Conservation (phyloP, 2,113 vertebrate genomes). For the Argyrosomus japonicus region DNA sequence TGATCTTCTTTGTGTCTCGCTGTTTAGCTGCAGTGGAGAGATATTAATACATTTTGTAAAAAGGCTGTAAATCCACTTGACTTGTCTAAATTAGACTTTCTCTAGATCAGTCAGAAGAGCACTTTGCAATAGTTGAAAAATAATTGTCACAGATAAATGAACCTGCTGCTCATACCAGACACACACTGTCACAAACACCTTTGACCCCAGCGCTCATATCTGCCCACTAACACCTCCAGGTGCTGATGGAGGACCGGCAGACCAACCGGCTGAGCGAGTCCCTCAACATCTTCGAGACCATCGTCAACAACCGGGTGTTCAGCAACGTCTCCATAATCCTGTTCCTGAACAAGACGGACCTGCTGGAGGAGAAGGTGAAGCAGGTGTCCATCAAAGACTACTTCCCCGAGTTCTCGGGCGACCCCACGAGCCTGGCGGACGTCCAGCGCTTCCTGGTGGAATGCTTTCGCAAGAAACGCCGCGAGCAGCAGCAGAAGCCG, state of each 20-base stretch:
- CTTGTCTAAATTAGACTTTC: background rate
- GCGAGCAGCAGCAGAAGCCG: slow-evolving; percentile 94
- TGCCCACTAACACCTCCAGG: slow-evolving; percentile 63
- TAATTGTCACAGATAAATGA: background rate
- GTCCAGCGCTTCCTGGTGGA: slow-evolving; percentile 96
- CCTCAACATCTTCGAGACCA: slow-evolving; percentile 99
- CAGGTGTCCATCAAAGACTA: slow-evolving; percentile 97
- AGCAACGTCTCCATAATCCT: slow-evolving; percentile 98
- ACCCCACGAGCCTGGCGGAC: slow-evolving; percentile 88
- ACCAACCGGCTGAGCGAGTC: slow-evolving; percentile 98
- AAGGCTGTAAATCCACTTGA: background rate
- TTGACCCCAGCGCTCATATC: background rate
- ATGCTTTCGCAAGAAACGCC: slow-evolving; percentile 94
- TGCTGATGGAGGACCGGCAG: slow-evolving; percentile 97
- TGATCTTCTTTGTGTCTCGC: too few species aligned
- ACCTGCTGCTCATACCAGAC: background rate
- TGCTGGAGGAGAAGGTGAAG: slow-evolving; percentile 95
- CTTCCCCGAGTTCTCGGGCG: slow-evolving; percentile 90
- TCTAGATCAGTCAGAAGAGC: background rate
- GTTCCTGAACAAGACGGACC: slow-evolving; percentile 98
- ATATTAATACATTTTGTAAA: background rate
- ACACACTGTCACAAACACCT: background rate
- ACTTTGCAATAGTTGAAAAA: background rate
- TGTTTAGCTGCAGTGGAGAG: too few species aligned
- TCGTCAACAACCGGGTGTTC: slow-evolving; percentile 97